Conservation (phyloP, 2,113 vertebrate species). For the Eonycteris spelaea region DNA sequence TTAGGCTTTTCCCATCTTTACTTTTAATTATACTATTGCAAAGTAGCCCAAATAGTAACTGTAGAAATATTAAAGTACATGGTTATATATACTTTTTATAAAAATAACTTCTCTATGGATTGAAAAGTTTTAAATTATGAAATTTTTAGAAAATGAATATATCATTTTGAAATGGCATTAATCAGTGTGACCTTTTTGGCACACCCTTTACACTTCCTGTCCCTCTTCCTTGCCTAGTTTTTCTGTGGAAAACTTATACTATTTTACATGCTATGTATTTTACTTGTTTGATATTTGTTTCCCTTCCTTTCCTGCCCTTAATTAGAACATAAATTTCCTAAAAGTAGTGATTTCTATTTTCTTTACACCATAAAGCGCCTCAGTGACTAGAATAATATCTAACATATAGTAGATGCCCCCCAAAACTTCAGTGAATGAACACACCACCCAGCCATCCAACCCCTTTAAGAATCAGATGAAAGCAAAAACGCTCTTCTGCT, state of each 20-base stretch:
- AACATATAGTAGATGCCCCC: background rate
- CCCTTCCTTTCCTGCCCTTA: background rate
- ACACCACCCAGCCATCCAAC: background rate
- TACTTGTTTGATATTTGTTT: background rate
- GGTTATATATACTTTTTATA: background rate
- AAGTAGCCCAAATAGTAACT: background rate
- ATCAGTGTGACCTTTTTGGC: background rate
- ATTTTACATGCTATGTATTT: background rate
- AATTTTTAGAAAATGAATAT: constrained; percentile 25
- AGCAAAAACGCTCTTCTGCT: background rate
- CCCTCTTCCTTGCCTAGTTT: background rate
- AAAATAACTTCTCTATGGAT: background rate
- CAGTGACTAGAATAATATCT: background rate
- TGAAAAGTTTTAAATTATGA: background rate
- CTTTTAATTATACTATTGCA: background rate
- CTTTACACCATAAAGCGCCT: background rate
- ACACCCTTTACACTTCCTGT: background rate
- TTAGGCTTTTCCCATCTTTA: background rate
- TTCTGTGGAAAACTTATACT: background rate
- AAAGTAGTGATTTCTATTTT: background rate
- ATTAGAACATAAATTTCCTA: background rate
- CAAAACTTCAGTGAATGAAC: background rate
- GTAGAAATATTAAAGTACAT: background rate
- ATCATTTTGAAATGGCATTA: background rate
- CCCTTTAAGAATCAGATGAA: background rate